A percentile compares a stretch with the other conserved stretches of the same genome.
Evolutionary conservation across 2,797 vertebrate species (phyloP).

Genomic region (Ispidina lecontei): DNA sequence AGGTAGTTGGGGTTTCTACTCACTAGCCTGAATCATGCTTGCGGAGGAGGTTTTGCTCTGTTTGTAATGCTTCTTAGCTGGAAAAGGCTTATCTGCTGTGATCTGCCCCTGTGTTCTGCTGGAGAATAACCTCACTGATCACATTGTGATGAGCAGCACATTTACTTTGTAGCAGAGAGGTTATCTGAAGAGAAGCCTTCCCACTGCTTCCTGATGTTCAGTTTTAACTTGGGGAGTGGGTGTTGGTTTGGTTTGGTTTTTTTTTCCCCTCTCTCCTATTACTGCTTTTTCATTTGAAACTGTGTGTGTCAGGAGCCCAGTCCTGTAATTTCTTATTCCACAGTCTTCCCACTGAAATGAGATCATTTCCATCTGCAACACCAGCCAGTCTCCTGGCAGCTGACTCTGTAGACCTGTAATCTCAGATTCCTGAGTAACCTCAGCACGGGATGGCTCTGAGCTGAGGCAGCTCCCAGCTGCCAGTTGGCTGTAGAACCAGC

Average conservation of each 20-base stretch:
- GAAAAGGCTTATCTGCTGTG: conserved; percentile 35
- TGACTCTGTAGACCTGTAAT: background rate
- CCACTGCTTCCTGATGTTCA: background rate
- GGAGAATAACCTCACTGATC: background rate
- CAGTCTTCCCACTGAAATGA: conserved; percentile 26
- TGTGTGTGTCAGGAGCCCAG: background rate
- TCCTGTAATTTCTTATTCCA: background rate
- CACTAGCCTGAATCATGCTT: conserved; percentile 2
- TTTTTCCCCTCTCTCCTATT: background rate
- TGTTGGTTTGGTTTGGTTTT: too few relatives aligned
- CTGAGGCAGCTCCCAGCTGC: background rate
- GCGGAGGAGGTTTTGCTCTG: conserved; percentile 10
- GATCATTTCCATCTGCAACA: background rate
- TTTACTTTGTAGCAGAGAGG: background rate
- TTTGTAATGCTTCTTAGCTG: background rate
- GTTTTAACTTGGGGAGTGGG: background rate
- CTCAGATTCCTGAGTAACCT: background rate
- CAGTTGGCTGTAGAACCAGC: background rate
- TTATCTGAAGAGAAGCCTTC: background rate
- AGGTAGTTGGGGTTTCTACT: conserved; percentile 25
- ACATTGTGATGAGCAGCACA: background rate
- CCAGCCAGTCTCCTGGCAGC: background rate
- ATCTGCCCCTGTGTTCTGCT: conserved; percentile 1
- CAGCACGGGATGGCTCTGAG: background rate
- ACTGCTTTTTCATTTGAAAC: background rate